Evolutionary conservation across 2,888 invertebrate genomes (phyloP).

Genomic region (Dugesia japonica): DNA sequence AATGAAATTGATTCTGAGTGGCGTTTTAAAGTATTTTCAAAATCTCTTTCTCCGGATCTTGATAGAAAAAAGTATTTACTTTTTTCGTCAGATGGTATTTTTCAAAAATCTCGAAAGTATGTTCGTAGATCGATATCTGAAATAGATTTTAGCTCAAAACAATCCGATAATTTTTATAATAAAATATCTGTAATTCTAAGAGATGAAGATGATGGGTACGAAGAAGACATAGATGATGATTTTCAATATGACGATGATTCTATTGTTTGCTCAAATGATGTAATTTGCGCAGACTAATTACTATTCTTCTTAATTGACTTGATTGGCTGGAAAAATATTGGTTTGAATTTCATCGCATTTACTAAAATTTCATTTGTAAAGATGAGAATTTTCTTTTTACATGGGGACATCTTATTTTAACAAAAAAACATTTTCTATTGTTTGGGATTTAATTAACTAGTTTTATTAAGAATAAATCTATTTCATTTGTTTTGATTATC

Average conservation of each 20-base stretch:
- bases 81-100: neutral
- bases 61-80: neutral
- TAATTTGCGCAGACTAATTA: too few relatives aligned
- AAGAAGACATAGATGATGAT: neutral
- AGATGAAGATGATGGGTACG: neutral
- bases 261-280: neutral
- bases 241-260: neutral
- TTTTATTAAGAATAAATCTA: too few relatives aligned
- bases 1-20: neutral
- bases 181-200: neutral
- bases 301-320: too few relatives aligned
- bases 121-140: neutral
- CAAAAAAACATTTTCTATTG: neutral
- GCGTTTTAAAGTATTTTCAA: neutral
- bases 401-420: neutral
- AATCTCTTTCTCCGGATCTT: neutral
- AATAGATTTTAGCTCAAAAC: neutral
- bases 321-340: too few relatives aligned
- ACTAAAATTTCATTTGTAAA: neutral
- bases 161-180: neutral
- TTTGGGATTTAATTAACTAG: neutral
- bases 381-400: neutral
- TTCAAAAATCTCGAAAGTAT: neutral
- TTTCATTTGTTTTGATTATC: too few relatives aligned
- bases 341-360: neutral